Percentiles rank a stretch among this genome's conserved stretches.
Conservation (phyloP, 2,113 vertebrate species). For the Megatriorchis doriae region DNA sequence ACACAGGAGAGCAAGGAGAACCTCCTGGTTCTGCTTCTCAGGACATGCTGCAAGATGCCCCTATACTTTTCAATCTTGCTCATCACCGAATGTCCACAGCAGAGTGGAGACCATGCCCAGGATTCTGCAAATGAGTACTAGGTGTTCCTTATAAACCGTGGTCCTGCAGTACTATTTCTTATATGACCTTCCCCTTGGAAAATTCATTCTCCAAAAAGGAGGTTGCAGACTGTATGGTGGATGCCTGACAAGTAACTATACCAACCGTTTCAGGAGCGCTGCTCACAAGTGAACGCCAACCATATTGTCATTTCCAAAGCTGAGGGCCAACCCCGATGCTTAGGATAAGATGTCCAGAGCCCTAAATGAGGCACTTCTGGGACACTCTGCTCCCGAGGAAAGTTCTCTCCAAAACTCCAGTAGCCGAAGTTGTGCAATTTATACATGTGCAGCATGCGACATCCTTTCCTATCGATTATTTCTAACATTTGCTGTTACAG, state of each 20-base stretch:
- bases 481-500: background rate
- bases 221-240: background rate
- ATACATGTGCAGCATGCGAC: background rate
- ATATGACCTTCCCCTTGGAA: background rate
- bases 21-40: background rate
- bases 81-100: background rate
- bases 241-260: background rate
- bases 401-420: background rate
- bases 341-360: background rate
- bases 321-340: background rate
- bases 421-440: background rate
- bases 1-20: background rate
- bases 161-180: background rate
- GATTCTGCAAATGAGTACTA: background rate
- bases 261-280: background rate
- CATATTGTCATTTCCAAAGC: background rate
- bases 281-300: background rate
- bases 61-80: background rate
- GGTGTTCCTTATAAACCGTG: background rate
- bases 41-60: background rate
- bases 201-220: background rate
- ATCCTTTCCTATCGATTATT: background rate
- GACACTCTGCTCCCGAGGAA: background rate
- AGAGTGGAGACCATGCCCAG: background rate
- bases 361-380: background rate